Evolutionary conservation across 2,797 vertebrate species (phyloP).

Genomic region (Macropodus opercularis): DNA sequence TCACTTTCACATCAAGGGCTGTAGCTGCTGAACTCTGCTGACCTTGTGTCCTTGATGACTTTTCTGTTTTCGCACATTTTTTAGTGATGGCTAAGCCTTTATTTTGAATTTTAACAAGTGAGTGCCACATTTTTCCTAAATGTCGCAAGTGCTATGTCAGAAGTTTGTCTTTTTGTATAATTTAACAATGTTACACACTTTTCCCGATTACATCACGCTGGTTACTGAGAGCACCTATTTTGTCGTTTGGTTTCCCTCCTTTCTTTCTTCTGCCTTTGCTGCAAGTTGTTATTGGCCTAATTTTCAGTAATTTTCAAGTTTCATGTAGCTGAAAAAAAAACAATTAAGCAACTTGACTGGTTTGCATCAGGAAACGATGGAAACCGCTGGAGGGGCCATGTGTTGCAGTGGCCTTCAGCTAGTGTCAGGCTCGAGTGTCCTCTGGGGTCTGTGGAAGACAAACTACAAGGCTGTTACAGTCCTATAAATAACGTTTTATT

Average conservation of each 20-base stretch:
- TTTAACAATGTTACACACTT: slow-evolving; percentile 78
- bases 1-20: slow-evolving; percentile 2
- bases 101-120: slow-evolving; percentile 75
- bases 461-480: slow-evolving; percentile 83
- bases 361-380: slow-evolving; percentile 61
- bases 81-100: slow-evolving; percentile 50
- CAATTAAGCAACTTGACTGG: slow-evolving; percentile 55
- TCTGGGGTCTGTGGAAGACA: slow-evolving; percentile 81
- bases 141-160: slow-evolving; percentile 73
- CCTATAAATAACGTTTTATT: slow-evolving; percentile 87
- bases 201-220: slow-evolving; percentile 81
- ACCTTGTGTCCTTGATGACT: slow-evolving; percentile 30
- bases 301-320: slow-evolving; percentile 72
- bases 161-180: slow-evolving; percentile 62
- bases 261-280: slow-evolving; percentile 44
- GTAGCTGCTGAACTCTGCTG: slow-evolving; percentile 39
- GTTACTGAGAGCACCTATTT: slow-evolving; percentile 65
- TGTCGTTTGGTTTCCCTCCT: slow-evolving; percentile 49
- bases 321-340: slow-evolving; percentile 67
- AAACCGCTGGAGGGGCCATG: slow-evolving; percentile 46
- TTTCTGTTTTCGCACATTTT: slow-evolving; percentile 54
- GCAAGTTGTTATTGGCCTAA: slow-evolving; percentile 74
- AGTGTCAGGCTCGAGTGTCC: slow-evolving; percentile 66
- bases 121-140: slow-evolving; percentile 70
- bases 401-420: slow-evolving; percentile 48